Conservation (phyloP, 2,888 invertebrate genomes). For the Lomographa bimaculata region DNA sequence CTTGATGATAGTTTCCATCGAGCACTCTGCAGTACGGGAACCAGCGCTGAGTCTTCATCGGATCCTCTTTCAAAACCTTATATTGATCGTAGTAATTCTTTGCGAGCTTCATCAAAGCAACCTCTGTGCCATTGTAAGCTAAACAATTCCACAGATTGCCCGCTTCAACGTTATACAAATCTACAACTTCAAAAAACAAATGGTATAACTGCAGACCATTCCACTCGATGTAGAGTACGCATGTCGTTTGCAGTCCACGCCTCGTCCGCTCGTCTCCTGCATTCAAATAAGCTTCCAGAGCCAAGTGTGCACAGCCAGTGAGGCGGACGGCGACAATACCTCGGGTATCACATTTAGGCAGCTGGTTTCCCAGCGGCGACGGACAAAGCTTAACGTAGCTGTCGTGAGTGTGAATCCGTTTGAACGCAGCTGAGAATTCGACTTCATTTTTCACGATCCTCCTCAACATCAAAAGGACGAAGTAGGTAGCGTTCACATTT, state of each 20-base stretch:
- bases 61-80: constrained; percentile 7
- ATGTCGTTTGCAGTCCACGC: constrained; percentile 16
- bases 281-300: constrained; percentile 20
- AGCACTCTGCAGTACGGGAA: constrained; percentile 24
- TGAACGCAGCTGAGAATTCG: too few relatives aligned
- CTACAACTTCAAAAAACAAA: constrained; percentile 23
- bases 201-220: constrained; percentile 21
- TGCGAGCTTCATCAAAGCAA: constrained; percentile 9
- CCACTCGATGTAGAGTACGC: constrained; percentile 26
- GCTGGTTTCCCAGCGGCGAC: too few relatives aligned
- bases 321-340: too few relatives aligned
- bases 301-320: background rate
- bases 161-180: constrained; percentile 19
- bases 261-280: constrained; percentile 20
- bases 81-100: constrained; percentile 19
- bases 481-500: constrained; percentile 22
- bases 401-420: too few relatives aligned
- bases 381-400: too few relatives aligned
- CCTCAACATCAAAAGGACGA: constrained; percentile 20
- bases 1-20: constrained; percentile 8
- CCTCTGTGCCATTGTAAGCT: background rate
- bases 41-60: constrained; percentile 14
- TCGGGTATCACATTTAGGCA: too few relatives aligned
- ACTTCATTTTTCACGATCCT: constrained; percentile 13
- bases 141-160: constrained; percentile 18